Evolutionary conservation across 1,140 invertebrate genomes (phyloP), one percentile per base, ranked within the genome.

Genomic region (honey bee (Apis mellifera)): DNA sequence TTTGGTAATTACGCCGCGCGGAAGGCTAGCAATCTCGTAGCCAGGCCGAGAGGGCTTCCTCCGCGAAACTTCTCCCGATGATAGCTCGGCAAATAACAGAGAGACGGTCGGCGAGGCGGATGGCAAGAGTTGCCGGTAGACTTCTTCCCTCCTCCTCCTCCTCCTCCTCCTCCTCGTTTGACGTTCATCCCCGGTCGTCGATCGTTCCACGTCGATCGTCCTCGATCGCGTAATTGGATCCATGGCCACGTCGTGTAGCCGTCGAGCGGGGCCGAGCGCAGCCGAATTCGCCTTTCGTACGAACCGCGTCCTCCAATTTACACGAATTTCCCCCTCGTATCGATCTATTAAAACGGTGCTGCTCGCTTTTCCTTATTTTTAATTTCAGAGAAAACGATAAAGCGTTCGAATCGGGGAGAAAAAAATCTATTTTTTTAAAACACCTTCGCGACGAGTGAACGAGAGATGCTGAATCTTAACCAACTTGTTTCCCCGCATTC

Each of bases 1-100:
- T 88, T 90, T 90, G 90, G 90, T 90, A 90, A 90, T 90, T 90
- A 90, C 88, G 89, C 78, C 71, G 85, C 85, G 78, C 78, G 78
- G 85, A 86, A 83, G 84, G 79, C 86, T 84, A 82, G 90, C 88
- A 90, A 90, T 90, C 88, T 90, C 82, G 82, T 78, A 88, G 84
- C 74, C 78, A 26, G 26, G 83, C 57, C 50, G 59, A 23, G 60
- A 60, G 69, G 59, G 77, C 70, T 74, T 74, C 80, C 80, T 78
- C 84, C 82, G 86, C 82, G 85, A 87, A 87, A 87, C 86, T 86
- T 89, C 78, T 77, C 60, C 84, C 84, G 87, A 88, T 86, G 87
- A 90, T 90, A 88, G 87, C 85, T 89, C 84, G 87, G 89, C 88
- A 90, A 90, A 90, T 90, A 90, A 90, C 90, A 90, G 87, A 90